Evolutionary conservation across 2,888 invertebrate species (phyloP).

Genomic region (Trissolcus japonicus): DNA sequence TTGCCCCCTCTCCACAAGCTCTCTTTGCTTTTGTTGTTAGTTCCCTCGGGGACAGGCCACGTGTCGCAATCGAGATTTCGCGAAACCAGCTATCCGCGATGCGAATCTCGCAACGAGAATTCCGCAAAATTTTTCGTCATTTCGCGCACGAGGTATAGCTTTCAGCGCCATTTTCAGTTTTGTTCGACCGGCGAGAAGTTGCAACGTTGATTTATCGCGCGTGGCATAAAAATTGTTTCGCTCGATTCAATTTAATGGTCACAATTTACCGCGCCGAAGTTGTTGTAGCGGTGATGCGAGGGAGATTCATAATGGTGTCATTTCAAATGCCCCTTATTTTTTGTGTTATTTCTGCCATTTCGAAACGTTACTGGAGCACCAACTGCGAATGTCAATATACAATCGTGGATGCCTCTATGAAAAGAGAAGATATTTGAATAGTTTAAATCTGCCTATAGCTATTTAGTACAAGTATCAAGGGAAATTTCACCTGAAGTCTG

Average conservation of each 20-base stretch:
- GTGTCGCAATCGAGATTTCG: constrained; percentile 33
- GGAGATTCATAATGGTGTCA: no score
- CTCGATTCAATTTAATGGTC: constrained; percentile 43
- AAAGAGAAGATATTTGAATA: no score
- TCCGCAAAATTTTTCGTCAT: constrained; percentile 11
- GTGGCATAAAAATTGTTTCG: constrained; percentile 20
- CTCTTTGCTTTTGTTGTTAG: constrained; percentile 38
- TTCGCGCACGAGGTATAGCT: not conserved
- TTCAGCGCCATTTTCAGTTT: constrained; percentile 33
- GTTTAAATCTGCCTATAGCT: no score
- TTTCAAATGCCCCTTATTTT: no score
- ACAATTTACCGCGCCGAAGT: not conserved
- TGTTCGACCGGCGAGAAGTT: constrained; percentile 15
- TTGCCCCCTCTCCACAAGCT: not conserved
- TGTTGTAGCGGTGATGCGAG: no score
- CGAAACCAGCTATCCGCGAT: constrained; percentile 10
- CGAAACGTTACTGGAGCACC: no score
- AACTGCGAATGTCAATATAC: no score
- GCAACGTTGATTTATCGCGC: constrained; percentile 37
- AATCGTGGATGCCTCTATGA: no score
- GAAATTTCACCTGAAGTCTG: no score
- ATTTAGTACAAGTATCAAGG: no score
- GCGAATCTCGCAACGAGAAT: constrained; percentile 45
- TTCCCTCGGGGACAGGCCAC: constrained; percentile 4
- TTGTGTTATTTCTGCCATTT: no score